A percentile compares a stretch with the other conserved stretches of the same genome.
phyloP scores from a whole-genome alignment of 1,140 invertebrate genomes.

The Drosophila azteca region DNA sequence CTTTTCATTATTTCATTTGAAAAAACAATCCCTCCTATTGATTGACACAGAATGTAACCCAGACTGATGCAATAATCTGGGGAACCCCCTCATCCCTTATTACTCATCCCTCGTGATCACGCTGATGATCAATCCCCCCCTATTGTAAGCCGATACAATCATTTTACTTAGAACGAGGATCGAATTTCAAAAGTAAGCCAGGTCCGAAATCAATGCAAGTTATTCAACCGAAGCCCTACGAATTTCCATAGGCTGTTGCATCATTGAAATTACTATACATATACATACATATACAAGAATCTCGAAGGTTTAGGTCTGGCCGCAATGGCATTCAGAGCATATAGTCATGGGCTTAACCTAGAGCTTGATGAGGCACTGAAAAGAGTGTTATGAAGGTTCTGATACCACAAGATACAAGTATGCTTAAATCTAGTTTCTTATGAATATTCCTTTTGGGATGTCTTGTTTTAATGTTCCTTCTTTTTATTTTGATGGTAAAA shows the following conservation, averaged over 20 bases:
- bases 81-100: background rate
- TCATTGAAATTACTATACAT: conserved; percentile 21
- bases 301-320: conserved; percentile 42
- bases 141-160: background rate
- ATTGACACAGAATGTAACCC: conserved; percentile 13
- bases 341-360: conserved; percentile 33
- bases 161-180: background rate
- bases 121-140: background rate
- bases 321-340: conserved; percentile 45
- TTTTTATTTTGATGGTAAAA: conserved; percentile 13
- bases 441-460: background rate
- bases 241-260: conserved; percentile 1
- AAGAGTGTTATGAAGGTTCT: background rate
- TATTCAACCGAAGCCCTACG: conserved; percentile 30
- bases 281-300: background rate
- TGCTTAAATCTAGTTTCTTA: conserved; percentile 10
- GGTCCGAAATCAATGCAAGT: conserved; percentile 2
- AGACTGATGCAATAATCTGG: background rate
- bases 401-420: background rate
- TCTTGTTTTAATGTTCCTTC: background rate
- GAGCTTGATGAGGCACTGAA: conserved; percentile 31
- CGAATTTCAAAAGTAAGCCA: conserved; percentile 15
- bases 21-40: background rate
- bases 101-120: background rate
- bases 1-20: too few species aligned